Evolutionary conservation across 2,888 invertebrate genomes (phyloP).

Genomic region (Spialia ferax): DNA sequence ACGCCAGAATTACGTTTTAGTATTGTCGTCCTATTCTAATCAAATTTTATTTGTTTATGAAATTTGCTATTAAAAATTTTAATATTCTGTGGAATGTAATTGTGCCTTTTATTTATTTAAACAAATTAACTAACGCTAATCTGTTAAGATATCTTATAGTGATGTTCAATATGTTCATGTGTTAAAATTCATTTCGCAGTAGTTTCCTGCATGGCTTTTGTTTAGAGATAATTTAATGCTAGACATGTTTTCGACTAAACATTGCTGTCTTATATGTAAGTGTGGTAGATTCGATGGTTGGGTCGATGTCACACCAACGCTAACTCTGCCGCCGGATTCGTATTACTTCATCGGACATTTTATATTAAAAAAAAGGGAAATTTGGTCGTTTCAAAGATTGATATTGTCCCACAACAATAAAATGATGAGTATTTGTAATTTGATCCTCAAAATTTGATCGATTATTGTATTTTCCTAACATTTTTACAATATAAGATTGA

Average conservation of each 20-base stretch:
- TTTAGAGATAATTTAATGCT: constrained; percentile 7
- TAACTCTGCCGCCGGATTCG: too few species aligned
- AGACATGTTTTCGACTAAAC: constrained; percentile 12
- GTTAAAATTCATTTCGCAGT: constrained; percentile 25
- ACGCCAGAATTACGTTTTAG: constrained; percentile 13
- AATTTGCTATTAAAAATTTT: constrained; percentile 13
- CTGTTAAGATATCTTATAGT: neutral
- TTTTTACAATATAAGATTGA: too few species aligned
- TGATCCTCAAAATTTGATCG: too few species aligned
- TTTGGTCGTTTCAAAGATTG: too few species aligned
- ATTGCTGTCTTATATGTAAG: constrained; percentile 16
- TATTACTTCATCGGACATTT: too few species aligned
- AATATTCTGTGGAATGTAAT: constrained; percentile 27
- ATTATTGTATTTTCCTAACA: too few species aligned
- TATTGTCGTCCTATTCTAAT: constrained; percentile 13
- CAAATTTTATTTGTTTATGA: constrained; percentile 8
- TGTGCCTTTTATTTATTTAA: constrained; percentile 6
- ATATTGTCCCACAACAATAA: too few species aligned
- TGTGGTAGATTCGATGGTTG: constrained; percentile 27
- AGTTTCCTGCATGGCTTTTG: constrained; percentile 27
- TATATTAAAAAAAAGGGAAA: too few species aligned
- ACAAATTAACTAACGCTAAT: neutral
- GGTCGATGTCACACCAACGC: constrained; percentile 24
- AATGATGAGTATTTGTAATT: too few species aligned
- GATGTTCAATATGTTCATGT: constrained; percentile 5